These are phyloP conservation scores for Tipula confusa DNA, from an alignment of 2,888 invertebrate genomes.

Conservation along the genomic window DNA sequence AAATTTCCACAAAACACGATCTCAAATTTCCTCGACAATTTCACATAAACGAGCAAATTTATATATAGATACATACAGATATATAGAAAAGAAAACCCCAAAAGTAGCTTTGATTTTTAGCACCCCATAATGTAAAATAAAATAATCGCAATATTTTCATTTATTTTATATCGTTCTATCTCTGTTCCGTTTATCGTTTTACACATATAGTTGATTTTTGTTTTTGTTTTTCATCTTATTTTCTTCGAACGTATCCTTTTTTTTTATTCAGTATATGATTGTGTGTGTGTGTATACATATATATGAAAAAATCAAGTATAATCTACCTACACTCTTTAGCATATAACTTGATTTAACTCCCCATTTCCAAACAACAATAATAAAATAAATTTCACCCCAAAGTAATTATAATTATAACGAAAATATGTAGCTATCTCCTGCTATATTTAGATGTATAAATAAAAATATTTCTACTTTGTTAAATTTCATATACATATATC, in stretches of 20 bases:
- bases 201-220: neutral
- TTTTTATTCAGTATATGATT: neutral
- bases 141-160: neutral
- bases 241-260: neutral
- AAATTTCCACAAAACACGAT: conserved; percentile 37
- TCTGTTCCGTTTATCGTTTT: neutral
- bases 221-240: neutral
- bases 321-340: conserved; percentile 26
- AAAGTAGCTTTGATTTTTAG: conserved; percentile 29
- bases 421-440: conserved; percentile 14
- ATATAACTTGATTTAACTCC: conserved; percentile 28
- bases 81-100: conserved; percentile 29
- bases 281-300: neutral
- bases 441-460: neutral
- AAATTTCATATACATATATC: no score
- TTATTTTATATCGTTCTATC: conserved; percentile 20
- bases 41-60: conserved; percentile 32
- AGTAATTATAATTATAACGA: conserved; percentile 28
- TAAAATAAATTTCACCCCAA: conserved; percentile 29
- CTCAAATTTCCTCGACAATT: conserved; percentile 37
- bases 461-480: neutral
- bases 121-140: conserved; percentile 27
- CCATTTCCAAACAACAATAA: conserved; percentile 27
- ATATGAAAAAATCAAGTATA: neutral
- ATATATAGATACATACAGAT: no score